Evolutionary conservation across 2,888 invertebrate species (phyloP).

Genomic region (Patella caerulea): DNA sequence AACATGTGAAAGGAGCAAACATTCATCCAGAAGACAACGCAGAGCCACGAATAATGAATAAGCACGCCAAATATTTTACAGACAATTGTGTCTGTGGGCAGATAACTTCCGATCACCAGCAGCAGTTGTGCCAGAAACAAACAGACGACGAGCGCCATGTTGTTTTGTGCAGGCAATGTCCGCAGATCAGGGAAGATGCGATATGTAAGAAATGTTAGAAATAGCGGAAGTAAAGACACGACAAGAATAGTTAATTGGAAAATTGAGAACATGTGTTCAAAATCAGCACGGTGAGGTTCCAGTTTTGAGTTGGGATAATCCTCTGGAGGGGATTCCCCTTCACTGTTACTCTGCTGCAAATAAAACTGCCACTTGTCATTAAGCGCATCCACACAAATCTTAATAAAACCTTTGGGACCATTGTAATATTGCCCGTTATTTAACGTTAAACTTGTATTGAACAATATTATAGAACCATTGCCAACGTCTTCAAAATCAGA

Average conservation of each 20-base stretch:
- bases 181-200: slow-evolving; percentile 30
- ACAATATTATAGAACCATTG: no score
- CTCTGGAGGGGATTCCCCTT: no score
- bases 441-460: no score
- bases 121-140: slow-evolving; percentile 38
- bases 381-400: background rate
- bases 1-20: slow-evolving; percentile 44
- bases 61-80: slow-evolving; percentile 40
- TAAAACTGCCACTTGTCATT: background rate
- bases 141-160: slow-evolving; percentile 36
- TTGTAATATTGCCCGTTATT: no score
- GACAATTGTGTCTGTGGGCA: slow-evolving; percentile 11
- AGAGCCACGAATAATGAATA: slow-evolving; percentile 46
- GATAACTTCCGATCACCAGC: slow-evolving; percentile 32
- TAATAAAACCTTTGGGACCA: no score
- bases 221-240: slow-evolving; percentile 36
- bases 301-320: no score
- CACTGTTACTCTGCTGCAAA: no score
- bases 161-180: slow-evolving; percentile 39
- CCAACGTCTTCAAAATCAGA: no score
- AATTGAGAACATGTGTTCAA: no score
- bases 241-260: background rate
- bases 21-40: slow-evolving; percentile 40
- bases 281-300: no score
- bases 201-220: slow-evolving; percentile 40